Percentiles rank a stretch among this genome's conserved stretches.
Evolutionary conservation across 2,888 invertebrate species (phyloP).

Genomic region (Dolichopus griseipennis): DNA sequence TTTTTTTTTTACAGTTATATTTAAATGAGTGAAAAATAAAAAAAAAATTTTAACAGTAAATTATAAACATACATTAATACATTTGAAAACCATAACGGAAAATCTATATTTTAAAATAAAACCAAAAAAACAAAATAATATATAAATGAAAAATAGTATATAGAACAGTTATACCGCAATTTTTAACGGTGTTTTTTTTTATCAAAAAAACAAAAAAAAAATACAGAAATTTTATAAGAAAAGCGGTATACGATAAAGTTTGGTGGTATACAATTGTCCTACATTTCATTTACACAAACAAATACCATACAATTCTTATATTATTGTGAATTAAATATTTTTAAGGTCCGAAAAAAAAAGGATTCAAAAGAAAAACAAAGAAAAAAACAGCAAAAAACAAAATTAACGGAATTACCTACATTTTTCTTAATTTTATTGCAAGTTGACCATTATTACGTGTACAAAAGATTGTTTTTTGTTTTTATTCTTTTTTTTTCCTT

Average conservation of each 20-base stretch:
- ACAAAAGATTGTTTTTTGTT: not conserved
- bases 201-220: no score
- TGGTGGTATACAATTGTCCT: not conserved
- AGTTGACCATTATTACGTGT: not conserved
- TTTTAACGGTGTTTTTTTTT: not conserved
- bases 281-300: not conserved
- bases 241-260: not conserved
- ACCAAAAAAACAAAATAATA: not conserved
- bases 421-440: slow-evolving; percentile 1
- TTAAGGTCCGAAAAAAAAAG: not conserved
- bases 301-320: not conserved
- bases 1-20: not conserved
- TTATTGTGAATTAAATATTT: not conserved
- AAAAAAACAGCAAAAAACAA: not conserved
- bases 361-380: not conserved
- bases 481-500: not conserved
- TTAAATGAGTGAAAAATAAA: not conserved
- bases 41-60: not conserved
- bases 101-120: no score
- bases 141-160: not conserved
- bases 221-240: not conserved
- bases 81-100: no score
- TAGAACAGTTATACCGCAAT: not conserved
- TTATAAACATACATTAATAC: not conserved
- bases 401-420: not conserved